Conservation (phyloP, 2,888 invertebrate genomes). For the Germaria angustata region DNA sequence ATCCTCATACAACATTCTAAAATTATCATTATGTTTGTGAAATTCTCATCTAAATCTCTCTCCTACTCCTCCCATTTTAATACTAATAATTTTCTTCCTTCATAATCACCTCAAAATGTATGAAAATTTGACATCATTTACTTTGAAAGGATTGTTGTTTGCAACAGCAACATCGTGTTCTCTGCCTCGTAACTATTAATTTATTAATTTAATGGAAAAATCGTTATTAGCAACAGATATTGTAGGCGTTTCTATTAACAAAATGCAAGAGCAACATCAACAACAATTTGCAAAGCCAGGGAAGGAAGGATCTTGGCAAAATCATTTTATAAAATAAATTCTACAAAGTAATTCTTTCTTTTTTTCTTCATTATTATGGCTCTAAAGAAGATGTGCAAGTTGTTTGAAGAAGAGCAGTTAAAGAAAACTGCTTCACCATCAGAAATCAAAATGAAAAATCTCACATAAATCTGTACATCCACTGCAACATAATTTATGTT, state of each 20-base stretch:
- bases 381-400: slow-evolving; percentile 8
- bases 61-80: slow-evolving; percentile 23
- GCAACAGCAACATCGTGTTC: background rate
- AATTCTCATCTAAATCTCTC: background rate
- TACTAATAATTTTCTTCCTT: slow-evolving; percentile 50
- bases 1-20: background rate
- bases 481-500: slow-evolving; percentile 70
- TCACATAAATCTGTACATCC: slow-evolving; percentile 37
- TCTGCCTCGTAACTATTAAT: slow-evolving; percentile 71
- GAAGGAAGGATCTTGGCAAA: background rate
- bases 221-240: slow-evolving; percentile 72
- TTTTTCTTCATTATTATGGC: background rate
- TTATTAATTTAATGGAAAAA: slow-evolving; percentile 78
- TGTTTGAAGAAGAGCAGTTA: slow-evolving; percentile 2
- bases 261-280: slow-evolving; percentile 31
- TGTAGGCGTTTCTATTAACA: slow-evolving; percentile 77
- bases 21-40: background rate
- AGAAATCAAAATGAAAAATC: slow-evolving; percentile 53
- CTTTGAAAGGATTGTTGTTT: slow-evolving; percentile 1
- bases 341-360: background rate
- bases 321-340: background rate
- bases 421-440: slow-evolving; percentile 37
- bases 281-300: background rate
- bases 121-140: slow-evolving; percentile 59
- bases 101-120: slow-evolving; percentile 43